These are phyloP conservation scores for Mesaphorura yosii DNA, from an alignment of 1,140 invertebrate genomes.

Conservation along the genomic window DNA sequence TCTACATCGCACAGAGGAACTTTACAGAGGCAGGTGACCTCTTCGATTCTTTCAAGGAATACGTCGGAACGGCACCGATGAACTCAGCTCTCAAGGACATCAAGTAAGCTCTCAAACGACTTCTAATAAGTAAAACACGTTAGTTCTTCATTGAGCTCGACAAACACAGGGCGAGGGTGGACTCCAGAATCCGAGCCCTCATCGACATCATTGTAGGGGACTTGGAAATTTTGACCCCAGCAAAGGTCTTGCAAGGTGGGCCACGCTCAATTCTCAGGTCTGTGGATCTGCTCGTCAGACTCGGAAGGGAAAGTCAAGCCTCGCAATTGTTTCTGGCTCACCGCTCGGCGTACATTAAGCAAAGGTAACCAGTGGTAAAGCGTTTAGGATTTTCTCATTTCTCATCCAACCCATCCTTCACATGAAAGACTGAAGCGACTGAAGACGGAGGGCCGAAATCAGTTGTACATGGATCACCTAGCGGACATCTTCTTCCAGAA, in stretches of 20 bases:
- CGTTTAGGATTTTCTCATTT: conserved; percentile 28
- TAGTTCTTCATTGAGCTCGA: conserved; percentile 17
- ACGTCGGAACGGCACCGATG: conserved; percentile 31
- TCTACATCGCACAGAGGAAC: conserved; percentile 90
- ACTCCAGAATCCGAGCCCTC: conserved; percentile 60
- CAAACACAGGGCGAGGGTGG: conserved; percentile 47
- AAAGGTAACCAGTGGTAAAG: conserved; percentile 12
- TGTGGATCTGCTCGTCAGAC: conserved; percentile 71
- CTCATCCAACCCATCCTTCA: no score
- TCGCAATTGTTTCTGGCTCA: conserved; percentile 27
- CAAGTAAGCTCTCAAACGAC: conserved; percentile 22
- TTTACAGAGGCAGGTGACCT: conserved; percentile 87
- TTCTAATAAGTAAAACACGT: background rate
- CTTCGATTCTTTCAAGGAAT: conserved; percentile 60
- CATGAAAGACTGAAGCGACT: conserved; percentile 59
- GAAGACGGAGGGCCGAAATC: conserved; percentile 74
- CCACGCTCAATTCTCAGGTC: conserved; percentile 71
- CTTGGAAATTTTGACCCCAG: conserved; percentile 63
- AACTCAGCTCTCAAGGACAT: conserved; percentile 32
- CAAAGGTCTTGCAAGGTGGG: conserved; percentile 85
- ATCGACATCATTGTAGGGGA: conserved; percentile 79
- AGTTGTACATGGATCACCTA: conserved; percentile 70
- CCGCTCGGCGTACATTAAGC: conserved; percentile 29
- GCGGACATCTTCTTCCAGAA: conserved; percentile 78
- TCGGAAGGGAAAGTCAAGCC: conserved; percentile 53